Evolutionary conservation across 1,140 invertebrate genomes (phyloP).

Genomic region (Rhyacophila brunnea): DNA sequence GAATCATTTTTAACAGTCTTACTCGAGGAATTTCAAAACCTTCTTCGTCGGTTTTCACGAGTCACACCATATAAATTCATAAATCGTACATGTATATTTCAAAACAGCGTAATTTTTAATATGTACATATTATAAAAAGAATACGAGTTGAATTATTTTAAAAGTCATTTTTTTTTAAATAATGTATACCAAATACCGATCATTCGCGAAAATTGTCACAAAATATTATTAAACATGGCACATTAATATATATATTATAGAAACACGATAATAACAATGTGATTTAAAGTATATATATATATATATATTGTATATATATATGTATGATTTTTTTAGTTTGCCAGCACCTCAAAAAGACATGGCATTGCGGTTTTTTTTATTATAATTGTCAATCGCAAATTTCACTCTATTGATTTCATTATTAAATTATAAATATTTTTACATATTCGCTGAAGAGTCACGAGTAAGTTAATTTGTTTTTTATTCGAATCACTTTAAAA

Average conservation of each 20-base stretch:
- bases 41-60: background rate
- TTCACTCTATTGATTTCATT: no score
- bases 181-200: background rate
- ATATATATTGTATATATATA: no score
- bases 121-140: background rate
- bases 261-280: constrained; percentile 13
- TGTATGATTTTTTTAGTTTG: no score
- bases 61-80: background rate
- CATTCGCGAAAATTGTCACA: constrained; percentile 6
- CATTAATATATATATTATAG: constrained; percentile 21
- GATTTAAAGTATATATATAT: no score
- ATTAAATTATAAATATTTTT: no score
- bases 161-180: constrained; percentile 1
- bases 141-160: background rate
- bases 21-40: constrained; percentile 25
- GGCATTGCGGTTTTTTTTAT: no score
- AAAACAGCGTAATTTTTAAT: background rate
- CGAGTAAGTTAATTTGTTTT: no score
- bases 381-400: no score
- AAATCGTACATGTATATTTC: background rate
- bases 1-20: constrained; percentile 32
- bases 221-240: constrained; percentile 24
- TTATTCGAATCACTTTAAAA: no score
- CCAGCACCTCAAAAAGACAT: no score
- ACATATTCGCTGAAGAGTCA: no score